Conservation (phyloP, 2,888 invertebrate genomes). For the Drosophila cyrtoloma region DNA sequence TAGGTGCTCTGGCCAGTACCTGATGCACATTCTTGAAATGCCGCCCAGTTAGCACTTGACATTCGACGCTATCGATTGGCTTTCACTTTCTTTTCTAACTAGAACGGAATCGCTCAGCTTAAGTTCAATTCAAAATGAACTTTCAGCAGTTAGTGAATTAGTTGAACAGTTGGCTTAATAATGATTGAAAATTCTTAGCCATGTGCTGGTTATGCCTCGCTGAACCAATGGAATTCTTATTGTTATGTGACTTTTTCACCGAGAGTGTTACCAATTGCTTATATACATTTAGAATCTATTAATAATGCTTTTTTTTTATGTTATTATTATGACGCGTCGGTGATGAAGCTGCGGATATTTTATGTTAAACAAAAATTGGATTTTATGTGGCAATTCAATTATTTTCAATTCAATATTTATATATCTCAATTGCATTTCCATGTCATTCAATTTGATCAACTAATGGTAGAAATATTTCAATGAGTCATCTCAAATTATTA, state of each 20-base stretch:
- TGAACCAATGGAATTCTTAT: slow-evolving; percentile 62
- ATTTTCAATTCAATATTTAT: neutral
- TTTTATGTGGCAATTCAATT: slow-evolving; percentile 30
- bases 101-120: slow-evolving; percentile 8
- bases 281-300: neutral
- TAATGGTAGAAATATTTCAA: slow-evolving; percentile 6
- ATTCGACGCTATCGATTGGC: slow-evolving; percentile 25
- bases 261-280: slow-evolving; percentile 14
- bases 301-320: slow-evolving; percentile 17
- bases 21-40: slow-evolving; percentile 35
- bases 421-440: slow-evolving; percentile 10
- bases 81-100: slow-evolving; percentile 49
- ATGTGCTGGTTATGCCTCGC: slow-evolving; percentile 70
- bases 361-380: slow-evolving; percentile 25
- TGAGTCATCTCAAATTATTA: neutral
- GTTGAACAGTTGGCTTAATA: slow-evolving; percentile 8
- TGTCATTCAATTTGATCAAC: slow-evolving; percentile 18
- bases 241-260: slow-evolving; percentile 34
- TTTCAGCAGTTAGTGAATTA: neutral
- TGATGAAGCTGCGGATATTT: slow-evolving; percentile 22
- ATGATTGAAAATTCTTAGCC: slow-evolving; percentile 59
- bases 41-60: slow-evolving; percentile 27
- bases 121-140: slow-evolving; percentile 1
- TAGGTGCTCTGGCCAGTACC: neutral
- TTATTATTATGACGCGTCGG: slow-evolving; percentile 10